Conservation (phyloP, 2,888 invertebrate species). For the Caenorhabditis doughertyi region DNA sequence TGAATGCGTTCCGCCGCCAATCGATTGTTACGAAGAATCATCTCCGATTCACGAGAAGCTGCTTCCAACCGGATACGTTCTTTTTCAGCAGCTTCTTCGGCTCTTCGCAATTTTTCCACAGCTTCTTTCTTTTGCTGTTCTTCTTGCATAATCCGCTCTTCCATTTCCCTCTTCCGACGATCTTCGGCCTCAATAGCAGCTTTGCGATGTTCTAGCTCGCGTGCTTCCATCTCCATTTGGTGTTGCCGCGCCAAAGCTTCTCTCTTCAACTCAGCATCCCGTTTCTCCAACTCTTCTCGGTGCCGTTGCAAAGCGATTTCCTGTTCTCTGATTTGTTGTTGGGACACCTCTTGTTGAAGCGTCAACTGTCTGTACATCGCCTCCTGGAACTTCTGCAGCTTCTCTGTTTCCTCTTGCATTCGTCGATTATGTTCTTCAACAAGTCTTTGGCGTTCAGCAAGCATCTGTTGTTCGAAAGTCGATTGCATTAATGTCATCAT, state of each 20-base stretch:
- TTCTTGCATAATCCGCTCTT: conserved; percentile 38
- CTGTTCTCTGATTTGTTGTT: conserved; percentile 63
- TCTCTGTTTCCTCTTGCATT: conserved; percentile 50
- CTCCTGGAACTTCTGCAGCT: conserved; percentile 51
- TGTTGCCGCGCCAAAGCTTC: conserved; percentile 61
- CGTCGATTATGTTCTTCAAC: conserved; percentile 46
- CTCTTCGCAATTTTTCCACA: conserved; percentile 37
- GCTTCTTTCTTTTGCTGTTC: conserved; percentile 48
- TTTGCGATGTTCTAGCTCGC: conserved; percentile 50
- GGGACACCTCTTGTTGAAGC: conserved; percentile 68
- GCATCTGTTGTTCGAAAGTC: conserved; percentile 65
- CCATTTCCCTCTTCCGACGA: conserved; percentile 48
- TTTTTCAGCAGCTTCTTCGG: conserved; percentile 46
- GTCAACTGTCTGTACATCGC: conserved; percentile 58
- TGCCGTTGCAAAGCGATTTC: conserved; percentile 51
- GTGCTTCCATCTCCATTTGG: conserved; percentile 48
- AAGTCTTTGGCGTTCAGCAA: conserved; percentile 63
- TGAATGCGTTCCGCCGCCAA: conserved; percentile 15
- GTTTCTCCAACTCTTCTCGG: conserved; percentile 67
- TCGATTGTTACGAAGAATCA: conserved; percentile 13
- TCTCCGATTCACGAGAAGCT: conserved; percentile 24
- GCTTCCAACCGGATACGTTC: conserved; percentile 39
- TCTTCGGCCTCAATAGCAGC: conserved; percentile 51
- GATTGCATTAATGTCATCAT: conserved; percentile 44
- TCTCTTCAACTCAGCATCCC: conserved; percentile 64